These are phyloP conservation scores for Semotilus atromaculatus DNA, from an alignment of 2,797 vertebrate genomes.

Conservation along the genomic window DNA sequence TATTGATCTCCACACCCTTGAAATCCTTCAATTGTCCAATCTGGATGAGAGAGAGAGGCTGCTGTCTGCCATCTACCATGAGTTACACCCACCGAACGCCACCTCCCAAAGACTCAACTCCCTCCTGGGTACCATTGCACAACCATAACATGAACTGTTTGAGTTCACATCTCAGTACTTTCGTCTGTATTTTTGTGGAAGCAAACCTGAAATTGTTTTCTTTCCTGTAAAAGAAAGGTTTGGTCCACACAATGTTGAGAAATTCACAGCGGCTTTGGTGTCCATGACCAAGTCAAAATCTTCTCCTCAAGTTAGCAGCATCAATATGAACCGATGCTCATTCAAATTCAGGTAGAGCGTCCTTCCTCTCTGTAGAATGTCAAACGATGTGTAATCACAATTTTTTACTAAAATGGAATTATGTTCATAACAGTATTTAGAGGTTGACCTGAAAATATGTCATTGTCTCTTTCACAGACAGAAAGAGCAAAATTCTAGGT, in stretches of 20 bases:
- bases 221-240: conserved; percentile 55
- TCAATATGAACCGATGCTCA: conserved; percentile 62
- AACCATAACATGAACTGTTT: background rate
- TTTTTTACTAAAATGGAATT: background rate
- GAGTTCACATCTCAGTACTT: conserved; percentile 4
- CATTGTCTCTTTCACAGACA: conserved; percentile 57
- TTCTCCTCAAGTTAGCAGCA: conserved; percentile 68
- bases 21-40: conserved; percentile 71
- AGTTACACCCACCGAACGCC: conserved; percentile 75
- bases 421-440: background rate
- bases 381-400: background rate
- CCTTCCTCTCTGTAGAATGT: background rate
- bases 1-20: conserved; percentile 72
- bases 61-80: conserved; percentile 77
- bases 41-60: conserved; percentile 75
- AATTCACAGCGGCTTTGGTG: conserved; percentile 65
- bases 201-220: background rate
- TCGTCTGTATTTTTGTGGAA: background rate
- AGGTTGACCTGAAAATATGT: background rate
- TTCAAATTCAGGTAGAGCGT: conserved; percentile 69
- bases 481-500: conserved; percentile 61
- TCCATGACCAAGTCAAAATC: conserved; percentile 70
- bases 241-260: conserved; percentile 64
- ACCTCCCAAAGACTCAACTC: conserved; percentile 70
- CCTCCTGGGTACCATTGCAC: conserved; percentile 68